Evolutionary conservation across 2,888 invertebrate genomes (phyloP), one percentile per base, ranked within the genome.

Genomic region (Esperia sulphurella): DNA sequence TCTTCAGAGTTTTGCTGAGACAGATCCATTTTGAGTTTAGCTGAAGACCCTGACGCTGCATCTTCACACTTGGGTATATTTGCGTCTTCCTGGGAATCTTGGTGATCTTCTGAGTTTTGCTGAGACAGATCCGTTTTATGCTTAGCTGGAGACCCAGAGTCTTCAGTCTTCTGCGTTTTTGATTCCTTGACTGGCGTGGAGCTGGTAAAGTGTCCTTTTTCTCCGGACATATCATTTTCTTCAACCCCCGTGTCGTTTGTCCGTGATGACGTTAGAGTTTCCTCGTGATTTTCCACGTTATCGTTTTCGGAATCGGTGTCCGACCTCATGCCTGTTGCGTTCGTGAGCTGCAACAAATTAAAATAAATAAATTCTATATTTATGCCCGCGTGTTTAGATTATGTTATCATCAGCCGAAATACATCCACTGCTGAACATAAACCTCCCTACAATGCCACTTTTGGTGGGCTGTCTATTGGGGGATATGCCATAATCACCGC

Each of bases 291-390:
- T 38, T 41, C 42, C 0, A 46, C 12, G 1, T 58, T 48, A 0
- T 82, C 84, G 41, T 71, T 72, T 6, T 84, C 85, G 0, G 81
- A 76, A 37, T 83, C 83, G 3, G 64, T 67, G 6, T 74, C 71
- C 0, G 81, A 79, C 54, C 75, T 77, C n/a, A 63, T 55, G 48
- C 75, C 79, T 6, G 75, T 73, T 0, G 72, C 68, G 53, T 79
- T 84, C 14, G 86, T 84, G 33, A 85, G 53, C 88, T 88, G 76
- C 14, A 79, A 78, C 13, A 4, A 39, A 21, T 21, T 21, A 21
- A n/a, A n/a, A n/a, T n/a, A n/a, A n/a, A n/a, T n/a, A n/a, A n/a
- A n/a, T n/a, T n/a, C n/a, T n/a, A n/a, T n/a, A n/a, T n/a, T n/a
- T n/a, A n/a, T n/a, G n/a, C n/a, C n/a, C n/a, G n/a, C n/a, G n/a